These are phyloP conservation scores for Sciurus carolinensis DNA, from an alignment of 2,797 vertebrate species.

Conservation along the genomic window DNA sequence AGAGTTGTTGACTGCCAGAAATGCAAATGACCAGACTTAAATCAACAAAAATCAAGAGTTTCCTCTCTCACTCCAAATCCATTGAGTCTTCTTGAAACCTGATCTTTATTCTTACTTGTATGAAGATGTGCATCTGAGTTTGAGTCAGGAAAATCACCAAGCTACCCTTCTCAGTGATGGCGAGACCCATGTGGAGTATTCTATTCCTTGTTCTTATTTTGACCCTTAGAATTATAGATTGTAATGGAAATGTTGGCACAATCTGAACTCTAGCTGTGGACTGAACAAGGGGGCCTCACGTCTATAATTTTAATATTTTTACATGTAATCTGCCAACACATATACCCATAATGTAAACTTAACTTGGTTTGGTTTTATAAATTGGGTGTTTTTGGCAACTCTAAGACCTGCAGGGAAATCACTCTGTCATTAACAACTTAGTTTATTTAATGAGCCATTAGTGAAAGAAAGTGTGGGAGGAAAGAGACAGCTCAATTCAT, in stretches of 20 bases:
- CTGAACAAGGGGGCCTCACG: conserved; percentile 36
- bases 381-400: conserved; percentile 74
- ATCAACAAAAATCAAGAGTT: conserved; percentile 72
- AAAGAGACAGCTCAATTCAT: conserved; percentile 53
- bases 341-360: conserved; percentile 76
- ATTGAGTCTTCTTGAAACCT: conserved; percentile 66
- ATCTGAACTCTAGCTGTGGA: conserved; percentile 52
- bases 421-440: conserved; percentile 71
- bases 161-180: conserved; percentile 61
- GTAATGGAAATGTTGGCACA: conserved; percentile 68
- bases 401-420: conserved; percentile 75
- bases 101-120: conserved; percentile 58
- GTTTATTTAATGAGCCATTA: conserved; percentile 32
- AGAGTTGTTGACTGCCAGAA: conserved; percentile 59
- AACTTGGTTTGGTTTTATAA: conserved; percentile 75
- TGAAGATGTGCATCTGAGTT: conserved; percentile 63
- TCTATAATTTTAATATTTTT: conserved; percentile 50
- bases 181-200: conserved; percentile 11
- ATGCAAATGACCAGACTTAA: conserved; percentile 69
- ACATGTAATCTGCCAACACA: conserved; percentile 74
- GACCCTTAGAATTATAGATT: conserved; percentile 61
- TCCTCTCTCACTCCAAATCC: conserved; percentile 66
- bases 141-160: conserved; percentile 74
- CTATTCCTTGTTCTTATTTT: conserved; percentile 68
- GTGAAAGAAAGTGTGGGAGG: conserved; percentile 59